phyloP scores from a whole-genome alignment of 2,797 vertebrate genomes.

The Hypotaenidia okinawae region DNA sequence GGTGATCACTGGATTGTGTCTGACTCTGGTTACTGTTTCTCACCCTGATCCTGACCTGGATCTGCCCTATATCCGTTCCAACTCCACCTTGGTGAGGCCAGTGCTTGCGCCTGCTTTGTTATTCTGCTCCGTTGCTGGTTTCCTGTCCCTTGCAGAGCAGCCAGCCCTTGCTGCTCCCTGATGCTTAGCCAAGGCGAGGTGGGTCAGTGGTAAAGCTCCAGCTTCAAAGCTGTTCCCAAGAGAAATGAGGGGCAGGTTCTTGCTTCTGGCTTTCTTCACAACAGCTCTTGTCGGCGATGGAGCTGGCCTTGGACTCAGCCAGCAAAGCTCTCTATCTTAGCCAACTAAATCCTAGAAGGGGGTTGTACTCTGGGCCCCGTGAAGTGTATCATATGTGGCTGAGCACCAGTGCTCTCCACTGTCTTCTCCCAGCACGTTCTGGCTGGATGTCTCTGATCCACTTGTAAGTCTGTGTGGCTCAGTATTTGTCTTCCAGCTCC shows the following conservation, averaged over 20 bases:
- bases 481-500: neutral
- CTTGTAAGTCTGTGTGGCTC: neutral
- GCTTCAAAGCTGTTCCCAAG: neutral
- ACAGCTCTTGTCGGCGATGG: neutral
- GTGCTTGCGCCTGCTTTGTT: neutral
- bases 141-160: neutral
- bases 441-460: neutral
- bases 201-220: neutral
- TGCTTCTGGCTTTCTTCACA: conserved; percentile 7
- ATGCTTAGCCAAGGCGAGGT: neutral
- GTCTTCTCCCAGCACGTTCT: neutral
- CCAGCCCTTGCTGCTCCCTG: neutral
- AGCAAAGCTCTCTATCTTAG: neutral
- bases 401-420: neutral
- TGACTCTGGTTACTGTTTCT: neutral
- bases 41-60: neutral
- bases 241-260: neutral
- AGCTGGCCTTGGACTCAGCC: neutral
- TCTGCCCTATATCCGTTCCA: neutral
- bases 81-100: neutral
- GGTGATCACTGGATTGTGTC: neutral
- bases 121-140: neutral
- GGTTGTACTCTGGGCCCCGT: neutral
- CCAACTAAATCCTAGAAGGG: neutral
- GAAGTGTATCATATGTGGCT: neutral